These are phyloP conservation scores for Nomada goodeniana DNA, from an alignment of 2,888 invertebrate genomes.

Conservation along the genomic window DNA sequence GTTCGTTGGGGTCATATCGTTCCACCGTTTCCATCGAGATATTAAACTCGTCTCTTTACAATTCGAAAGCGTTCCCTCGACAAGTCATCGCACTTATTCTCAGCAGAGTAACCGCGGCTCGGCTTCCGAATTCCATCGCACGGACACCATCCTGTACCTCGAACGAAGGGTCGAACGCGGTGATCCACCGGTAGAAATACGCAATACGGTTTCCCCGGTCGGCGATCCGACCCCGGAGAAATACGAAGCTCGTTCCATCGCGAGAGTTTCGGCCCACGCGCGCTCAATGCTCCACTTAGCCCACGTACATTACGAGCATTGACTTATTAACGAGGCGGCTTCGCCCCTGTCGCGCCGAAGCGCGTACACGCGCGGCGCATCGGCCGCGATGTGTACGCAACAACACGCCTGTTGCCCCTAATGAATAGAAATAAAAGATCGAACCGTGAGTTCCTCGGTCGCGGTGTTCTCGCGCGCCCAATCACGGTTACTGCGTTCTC, in stretches of 20 bases:
- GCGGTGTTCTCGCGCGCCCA: conserved; percentile 38
- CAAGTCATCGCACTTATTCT: too few species aligned
- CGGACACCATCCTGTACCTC: neutral
- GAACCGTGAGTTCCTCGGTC: conserved; percentile 16
- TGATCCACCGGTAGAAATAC: conserved; percentile 19
- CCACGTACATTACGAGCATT: conserved; percentile 66
- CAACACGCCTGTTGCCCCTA: conserved; percentile 33
- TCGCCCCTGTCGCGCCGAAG: conserved; percentile 53
- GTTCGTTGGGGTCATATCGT: too few species aligned
- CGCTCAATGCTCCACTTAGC: conserved; percentile 69
- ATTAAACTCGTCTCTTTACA: too few species aligned
- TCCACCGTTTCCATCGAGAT: too few species aligned
- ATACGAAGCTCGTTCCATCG: conserved; percentile 52
- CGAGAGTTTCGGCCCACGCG: conserved; percentile 55
- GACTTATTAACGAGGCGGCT: conserved; percentile 69
- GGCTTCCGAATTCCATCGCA: too few species aligned
- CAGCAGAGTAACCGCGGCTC: too few species aligned
- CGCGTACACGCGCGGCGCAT: neutral
- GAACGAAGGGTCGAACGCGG: conserved; percentile 1
- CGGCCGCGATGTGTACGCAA: neutral
- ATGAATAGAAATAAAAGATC: conserved; percentile 61
- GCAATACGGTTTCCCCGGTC: conserved; percentile 28
- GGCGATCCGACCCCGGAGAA: conserved; percentile 41
- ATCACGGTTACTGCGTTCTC: conserved; percentile 52
- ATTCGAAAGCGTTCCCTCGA: too few species aligned